Conservation (phyloP, 1,140 invertebrate species). For the Drosophila subobscura region DNA sequence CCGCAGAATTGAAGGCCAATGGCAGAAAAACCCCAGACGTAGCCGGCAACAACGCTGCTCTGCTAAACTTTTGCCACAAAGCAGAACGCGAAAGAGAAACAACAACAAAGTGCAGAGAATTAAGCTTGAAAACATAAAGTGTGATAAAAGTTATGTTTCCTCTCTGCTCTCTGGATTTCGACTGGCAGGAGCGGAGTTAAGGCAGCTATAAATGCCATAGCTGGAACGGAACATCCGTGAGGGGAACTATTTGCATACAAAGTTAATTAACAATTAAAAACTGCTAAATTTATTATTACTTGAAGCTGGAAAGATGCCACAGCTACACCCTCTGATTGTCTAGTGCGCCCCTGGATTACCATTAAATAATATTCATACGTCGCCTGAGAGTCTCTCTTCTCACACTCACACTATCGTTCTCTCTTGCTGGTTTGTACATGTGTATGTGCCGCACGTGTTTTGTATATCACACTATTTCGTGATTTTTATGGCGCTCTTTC, state of each 20-base stretch:
- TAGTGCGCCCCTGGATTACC: constrained; percentile 27
- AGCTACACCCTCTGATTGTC: background rate
- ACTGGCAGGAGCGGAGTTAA: constrained; percentile 33
- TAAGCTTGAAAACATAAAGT: constrained; percentile 29
- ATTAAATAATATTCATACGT: constrained; percentile 52
- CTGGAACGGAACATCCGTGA: background rate
- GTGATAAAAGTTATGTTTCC: constrained; percentile 41
- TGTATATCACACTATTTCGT: constrained; percentile 41
- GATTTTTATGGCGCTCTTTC: constrained; percentile 39
- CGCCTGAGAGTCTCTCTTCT: constrained; percentile 30
- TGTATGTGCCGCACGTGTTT: constrained; percentile 30
- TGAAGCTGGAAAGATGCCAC: background rate
- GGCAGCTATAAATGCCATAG: background rate
- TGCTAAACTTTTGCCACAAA: constrained; percentile 15
- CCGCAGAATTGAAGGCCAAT: constrained; percentile 51
- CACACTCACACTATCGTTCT: constrained; percentile 13
- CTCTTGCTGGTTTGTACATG: background rate
- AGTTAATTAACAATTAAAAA: no score
- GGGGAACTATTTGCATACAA: background rate
- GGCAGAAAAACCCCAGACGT: constrained; percentile 35
- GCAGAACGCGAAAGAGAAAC: constrained; percentile 32
- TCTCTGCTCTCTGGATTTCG: constrained; percentile 6
- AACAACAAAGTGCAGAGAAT: constrained; percentile 21
- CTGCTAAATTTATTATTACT: no score
- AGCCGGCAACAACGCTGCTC: constrained; percentile 9